Base-by-base conservation (phyloP, 2,797 vertebrate species). In the Hypotaenidia philippensis region DNA sequence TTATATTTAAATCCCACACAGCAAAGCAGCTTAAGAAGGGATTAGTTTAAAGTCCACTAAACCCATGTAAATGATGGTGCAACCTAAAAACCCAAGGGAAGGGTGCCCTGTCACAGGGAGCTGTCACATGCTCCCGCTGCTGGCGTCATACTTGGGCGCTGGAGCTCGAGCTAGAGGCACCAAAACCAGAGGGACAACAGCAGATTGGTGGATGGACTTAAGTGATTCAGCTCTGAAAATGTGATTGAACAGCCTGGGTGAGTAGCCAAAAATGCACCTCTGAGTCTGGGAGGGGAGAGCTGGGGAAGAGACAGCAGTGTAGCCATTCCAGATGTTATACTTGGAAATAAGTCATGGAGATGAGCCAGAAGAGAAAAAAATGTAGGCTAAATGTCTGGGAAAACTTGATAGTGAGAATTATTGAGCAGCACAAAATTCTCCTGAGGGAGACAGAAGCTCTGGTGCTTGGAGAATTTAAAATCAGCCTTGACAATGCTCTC, bases 11-110 rank as follows among this genome's bases (percentile, higher is more conserved):
- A 76, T 91, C 75, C 72, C 55, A 66, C 44, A 56, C 55, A 32
- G 32, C 83, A 88, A 92, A 72, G 15, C 63, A 90, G 77, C 70
- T 90, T 94, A 93, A 71, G 85, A 50, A 83, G 70, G 80, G 74
- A 91, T 96, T 92, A 91, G 31, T 27, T 82, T 47, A 88, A 94
- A 93, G 75, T 52, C 69, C 44, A 50, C 83, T 77, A 90, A 84
- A 93, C 26, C 63, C 69, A 83, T 3, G 4, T 45, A 81, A 93
- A 80, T 57, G 75, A 86, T 61, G 83, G 87, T 68, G 75, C 72
- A 92, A 50, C 29, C 49, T 26, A 64, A 44, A 17, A 44, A 60
- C 45, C 41, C 41, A 44, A 6, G 9, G 38, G 60, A 91, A 27
- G 6, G 34, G 59, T 5, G 12, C 17, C 44, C 59, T 75, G 31